Base-by-base conservation (phyloP, 2,113 vertebrate species). In the Nycticryphes semicollaris region DNA sequence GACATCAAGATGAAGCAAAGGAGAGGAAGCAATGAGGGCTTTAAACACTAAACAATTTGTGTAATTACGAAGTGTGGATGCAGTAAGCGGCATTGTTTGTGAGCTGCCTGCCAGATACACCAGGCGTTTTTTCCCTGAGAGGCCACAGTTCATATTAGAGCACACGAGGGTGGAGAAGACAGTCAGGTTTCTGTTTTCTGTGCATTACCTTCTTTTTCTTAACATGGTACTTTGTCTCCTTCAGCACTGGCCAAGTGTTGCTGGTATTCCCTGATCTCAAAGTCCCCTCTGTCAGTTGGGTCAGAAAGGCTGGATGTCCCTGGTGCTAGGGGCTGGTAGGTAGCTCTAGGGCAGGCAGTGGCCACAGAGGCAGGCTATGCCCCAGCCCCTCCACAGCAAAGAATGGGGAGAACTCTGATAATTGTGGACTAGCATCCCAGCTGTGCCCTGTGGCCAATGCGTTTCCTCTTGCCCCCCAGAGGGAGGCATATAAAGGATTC, bases 1-100 rank as follows among this genome's bases (percentile, higher is more conserved):
- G 51, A 60, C 53, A 19, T 78, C 1, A 4, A 66, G 30, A 28
- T 67, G 80, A 67, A 92, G 81, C 24, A 35, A 73, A 82, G 57
- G 64, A 82, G 70, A 45, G 35, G 31, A 22, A 85, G 60, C 18
- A 45, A 35, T 0, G 50, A 75, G 14, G n/a, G 28, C 51, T 92
- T 82, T n/a, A 31, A 63, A 5, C 21, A 14, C 6, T 0, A 37
- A 62, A 4, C n/a, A 16, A 2, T 72, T 33, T 47, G 30, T 31
- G 70, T 82, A 35, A 41, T 24, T 39, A 14, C 0, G 0, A 81
- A 7, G 21, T 1, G 7, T 77, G 7, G 57, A 4, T 45, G 48
- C 48, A 5, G 10, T 18, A 30, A 62, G 27, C n/a, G 50, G 67
- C 0, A 0, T 0, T 45, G 57, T 18, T 57, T 24, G 69, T 56